Base-by-base conservation (phyloP, 2,888 invertebrate genomes). In the Oligia fasciuncula region DNA sequence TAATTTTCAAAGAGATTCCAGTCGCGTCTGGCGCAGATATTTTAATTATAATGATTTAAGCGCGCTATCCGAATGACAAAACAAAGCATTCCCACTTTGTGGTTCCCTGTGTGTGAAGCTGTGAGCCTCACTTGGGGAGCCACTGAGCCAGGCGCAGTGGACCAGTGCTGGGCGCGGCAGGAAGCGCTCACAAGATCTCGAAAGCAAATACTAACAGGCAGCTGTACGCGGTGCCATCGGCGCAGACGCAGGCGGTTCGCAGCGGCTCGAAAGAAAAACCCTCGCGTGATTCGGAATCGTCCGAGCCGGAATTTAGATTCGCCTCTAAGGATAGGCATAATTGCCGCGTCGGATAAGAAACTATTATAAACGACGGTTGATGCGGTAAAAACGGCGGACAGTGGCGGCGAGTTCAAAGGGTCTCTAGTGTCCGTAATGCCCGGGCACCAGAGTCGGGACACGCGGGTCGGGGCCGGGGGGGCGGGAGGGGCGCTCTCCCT, bases 21-120 rank as follows among this genome's bases (percentile, higher is more conserved):
- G 81, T 84, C 88, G 87, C 88, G 89, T 86, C 84, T 86, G 82
- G 80, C 90, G 88, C 91, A 91, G 90, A 94, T 93, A 92, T 94
- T 95, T 94, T 95, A 94, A 95, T 95, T 94, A 93, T 93, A 93
- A 94, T 94, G 93, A 95, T 95, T 94, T 93, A 94, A 91, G 88
- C 91, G 91, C 88, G 92, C 91, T 87, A 91, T 93, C 84, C 90
- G 90, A 91, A 91, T 92, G 93, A 92, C 92, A 92, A 92, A 91
- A 93, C 93, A 92, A 91, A 92, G 92, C 92, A 91, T 93, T 92
- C 92, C 88, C 78, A 85, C 92, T 92, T 90, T 92, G 92, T 84
- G 85, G 72, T 29, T 66, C 29, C 29, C 43, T 19, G 63, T 35
- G 63, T n/a, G 49, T 40, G 57, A 13, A 51, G 29, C 29, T 35